Base-by-base conservation (phyloP, 2,888 invertebrate genomes). In the Sminthurides aquaticus region DNA sequence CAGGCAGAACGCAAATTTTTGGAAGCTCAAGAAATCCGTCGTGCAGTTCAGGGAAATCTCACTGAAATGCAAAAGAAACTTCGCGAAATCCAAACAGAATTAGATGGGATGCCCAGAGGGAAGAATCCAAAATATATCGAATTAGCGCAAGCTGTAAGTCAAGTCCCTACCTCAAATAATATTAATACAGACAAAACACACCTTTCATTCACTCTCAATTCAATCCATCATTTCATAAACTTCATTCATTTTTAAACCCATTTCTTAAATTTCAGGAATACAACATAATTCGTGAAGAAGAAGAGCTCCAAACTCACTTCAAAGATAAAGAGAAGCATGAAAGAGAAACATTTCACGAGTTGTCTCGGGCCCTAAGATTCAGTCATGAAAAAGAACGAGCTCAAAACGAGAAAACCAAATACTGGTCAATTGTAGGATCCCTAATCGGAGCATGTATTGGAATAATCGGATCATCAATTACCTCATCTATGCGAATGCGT, bases 351-450 rank as follows among this genome's bases (percentile, higher is more conserved):
- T 91, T 91, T 77, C 83, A 86, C 0, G 82, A 84, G 0, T 84
- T 91, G 77, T 87, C 89, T 0, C 85, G 86, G 24, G 86, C 89
- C 0, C 85, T 91, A 0, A 84, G 91, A 70, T 84, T 89, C 71
- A 89, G 89, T 22, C 91, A 92, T 76, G 91, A 92, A 78, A 83
- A 88, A 64, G 91, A 92, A 78, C 79, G 91, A 48, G 86, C 88
- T 0, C 87, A 90, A 75, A 85, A 88, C 2, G 90, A 91, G 77
- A 82, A 88, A 64, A 90, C 90, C 65, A 91, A 91, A 78, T 91
- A 91, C 78, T 90, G 90, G 86, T 87, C 87, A 68, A 83, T 89
- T 63, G 85, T 87, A 52, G 87, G 87, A 3, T 87, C 88, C 3
- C 81, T 88, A 71, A 79, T 86, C 77, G 88, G 88, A 57, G 84